Conservation (phyloP, 2,113 vertebrate genomes). For the Amphiprion percula region DNA sequence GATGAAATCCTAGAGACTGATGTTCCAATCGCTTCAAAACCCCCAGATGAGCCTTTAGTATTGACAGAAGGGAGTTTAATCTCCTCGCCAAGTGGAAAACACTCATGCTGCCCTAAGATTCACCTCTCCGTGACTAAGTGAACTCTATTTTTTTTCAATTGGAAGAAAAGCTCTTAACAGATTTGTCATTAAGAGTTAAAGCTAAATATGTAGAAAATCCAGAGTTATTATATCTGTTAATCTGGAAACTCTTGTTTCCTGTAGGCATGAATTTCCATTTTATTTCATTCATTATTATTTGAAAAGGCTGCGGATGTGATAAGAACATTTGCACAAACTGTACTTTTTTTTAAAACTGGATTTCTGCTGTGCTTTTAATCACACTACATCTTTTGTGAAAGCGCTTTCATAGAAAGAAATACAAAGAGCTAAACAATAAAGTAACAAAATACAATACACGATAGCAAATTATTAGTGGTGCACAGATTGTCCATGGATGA, state of each 20-base stretch:
- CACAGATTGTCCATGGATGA: background rate
- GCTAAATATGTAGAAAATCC: slow-evolving; percentile 44
- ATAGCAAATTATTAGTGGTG: too few species aligned
- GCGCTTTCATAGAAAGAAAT: background rate
- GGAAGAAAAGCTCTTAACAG: slow-evolving; percentile 52
- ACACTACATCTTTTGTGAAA: background rate
- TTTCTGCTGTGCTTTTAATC: background rate
- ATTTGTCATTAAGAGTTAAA: slow-evolving; percentile 40
- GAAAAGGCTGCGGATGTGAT: slow-evolving; percentile 28
- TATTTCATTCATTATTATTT: slow-evolving; percentile 28
- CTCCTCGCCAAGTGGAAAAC: slow-evolving; percentile 48
- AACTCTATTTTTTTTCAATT: slow-evolving; percentile 50
- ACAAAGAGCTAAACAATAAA: background rate
- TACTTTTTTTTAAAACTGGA: slow-evolving; percentile 16
- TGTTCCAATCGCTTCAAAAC: slow-evolving; percentile 51
- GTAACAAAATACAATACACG: too few species aligned
- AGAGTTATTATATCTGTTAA: slow-evolving; percentile 37
- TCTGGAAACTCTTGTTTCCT: slow-evolving; percentile 40
- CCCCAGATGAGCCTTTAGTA: slow-evolving; percentile 60
- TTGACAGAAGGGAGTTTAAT: slow-evolving; percentile 61
- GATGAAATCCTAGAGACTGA: slow-evolving; percentile 66
- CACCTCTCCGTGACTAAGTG: slow-evolving; percentile 53
- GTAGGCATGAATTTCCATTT: slow-evolving; percentile 58
- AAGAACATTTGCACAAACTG: slow-evolving; percentile 28
- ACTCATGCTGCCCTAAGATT: slow-evolving; percentile 47